Percentiles rank a stretch among this genome's conserved stretches.
These are phyloP conservation scores for Daktulosphaira vitifoliae DNA, from an alignment of 1,140 invertebrate species.

Conservation along the genomic window DNA sequence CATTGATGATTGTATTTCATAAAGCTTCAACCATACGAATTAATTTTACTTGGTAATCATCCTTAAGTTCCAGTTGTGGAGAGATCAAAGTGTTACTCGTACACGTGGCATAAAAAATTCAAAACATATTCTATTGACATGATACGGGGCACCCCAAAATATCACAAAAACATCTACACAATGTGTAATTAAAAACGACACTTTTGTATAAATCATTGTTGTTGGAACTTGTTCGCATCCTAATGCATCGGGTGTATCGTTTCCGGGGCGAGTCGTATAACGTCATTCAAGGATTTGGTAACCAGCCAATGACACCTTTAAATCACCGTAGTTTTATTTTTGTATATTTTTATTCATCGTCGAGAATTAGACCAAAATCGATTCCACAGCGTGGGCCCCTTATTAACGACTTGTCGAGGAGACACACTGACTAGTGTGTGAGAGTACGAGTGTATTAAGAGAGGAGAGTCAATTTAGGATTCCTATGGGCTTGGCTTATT, in stretches of 20 bases:
- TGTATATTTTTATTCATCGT: slow-evolving; percentile 13
- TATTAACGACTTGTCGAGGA: slow-evolving; percentile 12
- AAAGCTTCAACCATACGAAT: too few species aligned
- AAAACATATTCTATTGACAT: too few species aligned
- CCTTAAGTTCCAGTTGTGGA: too few species aligned
- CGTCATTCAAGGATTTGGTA: slow-evolving; percentile 8
- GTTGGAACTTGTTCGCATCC: not conserved
- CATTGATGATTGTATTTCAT: too few species aligned
- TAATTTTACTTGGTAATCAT: too few species aligned
- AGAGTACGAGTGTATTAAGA: not conserved
- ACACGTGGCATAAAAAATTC: too few species aligned
- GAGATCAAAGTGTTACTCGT: too few species aligned
- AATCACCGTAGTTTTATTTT: slow-evolving; percentile 31
- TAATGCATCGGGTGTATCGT: slow-evolving; percentile 12
- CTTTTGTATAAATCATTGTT: not conserved
- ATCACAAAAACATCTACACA: too few species aligned
- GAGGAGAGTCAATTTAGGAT: not conserved
- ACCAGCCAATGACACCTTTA: slow-evolving; percentile 29
- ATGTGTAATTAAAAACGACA: too few species aligned
- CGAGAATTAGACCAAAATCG: slow-evolving; percentile 28
- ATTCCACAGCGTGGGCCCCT: slow-evolving; percentile 12
- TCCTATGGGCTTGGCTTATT: slow-evolving; percentile 9
- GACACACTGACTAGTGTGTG: not conserved
- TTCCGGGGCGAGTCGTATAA: slow-evolving; percentile 18
- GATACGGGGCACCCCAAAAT: too few species aligned